These are phyloP conservation scores for Papilio demoleus DNA, from an alignment of 2,888 invertebrate genomes.

Conservation along the genomic window DNA sequence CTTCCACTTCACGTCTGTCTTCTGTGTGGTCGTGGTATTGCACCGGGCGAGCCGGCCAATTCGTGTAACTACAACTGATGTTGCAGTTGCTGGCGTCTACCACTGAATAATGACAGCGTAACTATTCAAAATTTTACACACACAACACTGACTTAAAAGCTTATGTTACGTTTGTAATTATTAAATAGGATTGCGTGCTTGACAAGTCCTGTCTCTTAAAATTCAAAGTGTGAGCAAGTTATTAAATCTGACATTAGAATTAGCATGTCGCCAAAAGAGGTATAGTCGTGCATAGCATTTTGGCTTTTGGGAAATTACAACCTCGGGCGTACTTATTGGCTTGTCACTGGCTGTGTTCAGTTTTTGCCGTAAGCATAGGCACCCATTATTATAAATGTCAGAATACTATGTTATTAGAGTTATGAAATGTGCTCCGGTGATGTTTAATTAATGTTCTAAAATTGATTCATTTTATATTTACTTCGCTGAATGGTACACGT, in stretches of 20 bases:
- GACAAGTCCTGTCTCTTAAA: neutral
- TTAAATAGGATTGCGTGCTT: neutral
- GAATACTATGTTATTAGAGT: conserved; percentile 22
- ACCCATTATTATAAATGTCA: conserved; percentile 10
- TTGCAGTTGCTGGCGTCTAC: no score
- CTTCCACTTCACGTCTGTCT: no score
- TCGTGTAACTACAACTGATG: no score
- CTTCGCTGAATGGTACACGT: neutral
- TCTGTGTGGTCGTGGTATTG: no score
- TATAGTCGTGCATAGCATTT: conserved; percentile 35
- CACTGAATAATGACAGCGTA: no score
- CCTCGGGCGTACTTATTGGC: conserved; percentile 35
- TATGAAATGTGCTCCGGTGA: conserved; percentile 22
- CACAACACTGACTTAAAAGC: neutral
- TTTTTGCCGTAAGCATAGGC: conserved; percentile 4
- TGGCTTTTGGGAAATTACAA: conserved; percentile 25
- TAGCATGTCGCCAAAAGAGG: conserved; percentile 38
- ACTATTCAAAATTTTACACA: no score
- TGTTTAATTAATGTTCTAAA: conserved; percentile 14
- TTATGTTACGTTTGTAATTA: neutral
- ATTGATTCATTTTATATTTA: no score
- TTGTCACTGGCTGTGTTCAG: conserved; percentile 25
- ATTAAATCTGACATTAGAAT: conserved; percentile 41
- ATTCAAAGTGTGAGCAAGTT: conserved; percentile 8
- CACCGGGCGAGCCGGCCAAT: no score